Conservation (phyloP, 1,140 invertebrate genomes). For the Caenorhabditis tropicalis region DNA sequence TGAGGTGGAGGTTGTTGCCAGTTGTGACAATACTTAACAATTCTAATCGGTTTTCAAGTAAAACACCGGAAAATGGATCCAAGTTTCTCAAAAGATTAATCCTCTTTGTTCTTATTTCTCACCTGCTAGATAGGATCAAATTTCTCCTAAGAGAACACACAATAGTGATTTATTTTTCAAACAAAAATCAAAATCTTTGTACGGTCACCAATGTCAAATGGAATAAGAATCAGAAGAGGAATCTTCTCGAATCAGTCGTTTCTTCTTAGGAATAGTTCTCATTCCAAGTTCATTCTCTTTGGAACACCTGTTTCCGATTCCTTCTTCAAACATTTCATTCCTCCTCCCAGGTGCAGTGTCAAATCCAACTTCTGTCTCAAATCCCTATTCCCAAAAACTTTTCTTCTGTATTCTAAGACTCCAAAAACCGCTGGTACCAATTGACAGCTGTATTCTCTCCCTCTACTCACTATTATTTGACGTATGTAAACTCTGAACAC, state of each 20-base stretch:
- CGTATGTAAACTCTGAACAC: not conserved
- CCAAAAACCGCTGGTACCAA: not conserved
- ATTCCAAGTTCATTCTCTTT: not conserved
- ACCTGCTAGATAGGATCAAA: not conserved
- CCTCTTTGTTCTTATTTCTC: constrained; percentile 6
- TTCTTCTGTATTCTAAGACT: not conserved
- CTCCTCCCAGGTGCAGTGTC: too few species aligned
- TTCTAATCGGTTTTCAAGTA: constrained; percentile 1
- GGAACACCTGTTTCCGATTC: not conserved
- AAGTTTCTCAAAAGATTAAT: constrained; percentile 5
- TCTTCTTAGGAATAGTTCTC: too few species aligned
- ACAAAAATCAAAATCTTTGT: not conserved
- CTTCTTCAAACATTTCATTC: not conserved
- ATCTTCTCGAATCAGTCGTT: too few species aligned
- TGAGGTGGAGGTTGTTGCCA: not conserved
- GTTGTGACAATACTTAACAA: not conserved
- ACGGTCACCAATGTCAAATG: not conserved
- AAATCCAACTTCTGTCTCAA: too few species aligned
- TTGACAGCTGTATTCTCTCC: constrained; percentile 17
- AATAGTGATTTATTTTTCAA: not conserved
- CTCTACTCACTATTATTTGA: not conserved
- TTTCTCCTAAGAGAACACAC: not conserved
- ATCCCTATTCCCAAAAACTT: not conserved
- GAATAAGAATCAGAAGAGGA: not conserved
- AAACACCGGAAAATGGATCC: not conserved